Evolutionary conservation across 2,797 vertebrate genomes (phyloP).

Genomic region (Lepidocolaptes lacrymiger): DNA sequence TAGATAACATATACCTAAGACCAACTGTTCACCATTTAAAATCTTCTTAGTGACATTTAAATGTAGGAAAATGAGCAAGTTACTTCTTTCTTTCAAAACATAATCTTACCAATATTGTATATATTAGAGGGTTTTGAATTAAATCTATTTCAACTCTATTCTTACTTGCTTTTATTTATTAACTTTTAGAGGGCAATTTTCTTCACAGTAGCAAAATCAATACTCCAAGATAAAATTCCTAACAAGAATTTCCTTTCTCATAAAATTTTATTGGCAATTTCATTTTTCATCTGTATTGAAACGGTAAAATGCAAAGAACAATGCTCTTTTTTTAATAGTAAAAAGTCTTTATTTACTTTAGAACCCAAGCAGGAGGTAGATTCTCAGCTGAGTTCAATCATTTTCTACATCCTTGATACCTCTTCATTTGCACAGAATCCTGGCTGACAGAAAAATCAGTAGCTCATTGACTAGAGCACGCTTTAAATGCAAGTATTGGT

Average conservation of each 20-base stretch:
- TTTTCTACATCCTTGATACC: constrained; percentile 65
- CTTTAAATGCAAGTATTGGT: constrained; percentile 14
- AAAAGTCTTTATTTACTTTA: constrained; percentile 70
- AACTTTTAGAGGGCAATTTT: constrained; percentile 29
- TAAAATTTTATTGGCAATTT: constrained; percentile 42
- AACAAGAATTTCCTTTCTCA: constrained; percentile 36
- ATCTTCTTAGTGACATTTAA: not conserved
- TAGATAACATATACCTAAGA: not conserved
- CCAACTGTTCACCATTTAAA: not conserved
- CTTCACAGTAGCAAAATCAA: constrained; percentile 40
- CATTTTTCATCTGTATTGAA: constrained; percentile 27
- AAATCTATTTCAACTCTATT: constrained; percentile 20
- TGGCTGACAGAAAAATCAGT: constrained; percentile 70
- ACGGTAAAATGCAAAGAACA: not conserved
- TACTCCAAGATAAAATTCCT: constrained; percentile 36
- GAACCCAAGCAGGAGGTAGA: constrained; percentile 65
- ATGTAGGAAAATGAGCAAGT: not conserved
- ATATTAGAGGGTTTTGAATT: not conserved
- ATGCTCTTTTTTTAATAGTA: constrained; percentile 2
- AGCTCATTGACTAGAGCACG: constrained; percentile 46
- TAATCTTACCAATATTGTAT: not conserved
- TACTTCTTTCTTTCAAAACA: not conserved
- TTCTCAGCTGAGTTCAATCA: constrained; percentile 71
- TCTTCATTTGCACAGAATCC: constrained; percentile 36
- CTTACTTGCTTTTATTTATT: constrained; percentile 36